Evolutionary conservation across 2,888 invertebrate species (phyloP), one percentile per base, ranked within the genome.

Genomic region (Drosophila monieri): DNA sequence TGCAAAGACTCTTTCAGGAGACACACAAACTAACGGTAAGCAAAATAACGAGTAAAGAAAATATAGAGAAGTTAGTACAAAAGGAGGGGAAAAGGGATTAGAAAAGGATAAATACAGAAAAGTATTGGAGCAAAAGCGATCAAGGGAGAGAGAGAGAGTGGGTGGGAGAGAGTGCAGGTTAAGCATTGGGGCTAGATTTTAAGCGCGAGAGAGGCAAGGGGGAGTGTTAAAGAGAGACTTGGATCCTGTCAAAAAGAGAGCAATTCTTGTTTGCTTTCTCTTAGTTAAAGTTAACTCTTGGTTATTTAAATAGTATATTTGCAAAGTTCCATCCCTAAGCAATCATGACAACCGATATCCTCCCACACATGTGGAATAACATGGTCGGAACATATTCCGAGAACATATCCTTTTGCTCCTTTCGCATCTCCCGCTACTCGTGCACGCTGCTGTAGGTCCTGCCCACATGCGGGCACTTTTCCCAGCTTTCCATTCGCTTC

Each of bases 381-480:
- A 59, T 54, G 32, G 55, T 18, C 60, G 60, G n/a, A n/a, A n/a
- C n/a, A n/a, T n/a, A n/a, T n/a, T n/a, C n/a, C n/a, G n/a, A n/a
- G n/a, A n/a, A n/a, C n/a, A 43, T 12, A 25, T 51, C 15, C 48
- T 52, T 14, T 27, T 30, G 48, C 21, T 47, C 15, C 5, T 12
- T 12, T 3, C 30, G 37, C 35, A 3, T 23, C 14, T 51, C 35
- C 35, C 15, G 25, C 43, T 35, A 15, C 32, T 52, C 27, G 18
- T 39, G 14, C 27, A 30, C 39, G 37, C 62, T 15, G 58, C 59
- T 68, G 62, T 46, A 37, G 57, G 32, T 44, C 71, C 55, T 77
- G 68, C 61, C 78, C 73, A 70, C 69, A 78, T 72, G 64, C 66
- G 64, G 77, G 74, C 52, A 69, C 41, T 8, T 18, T 52, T 43